Conservation (phyloP, 2,888 invertebrate species). For the Tipula vernalis region DNA sequence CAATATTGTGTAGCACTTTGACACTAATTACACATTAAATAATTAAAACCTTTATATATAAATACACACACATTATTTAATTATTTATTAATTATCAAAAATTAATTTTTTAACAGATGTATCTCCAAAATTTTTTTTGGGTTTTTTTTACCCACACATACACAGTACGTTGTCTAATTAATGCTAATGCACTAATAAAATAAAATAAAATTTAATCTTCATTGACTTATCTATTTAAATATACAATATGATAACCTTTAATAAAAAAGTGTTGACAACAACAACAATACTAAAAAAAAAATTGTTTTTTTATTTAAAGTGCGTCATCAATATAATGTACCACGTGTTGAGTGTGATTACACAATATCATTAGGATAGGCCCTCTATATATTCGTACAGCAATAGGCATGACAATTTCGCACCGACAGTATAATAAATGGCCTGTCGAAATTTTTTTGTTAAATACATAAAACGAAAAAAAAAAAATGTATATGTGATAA, state of each 20-base stretch:
- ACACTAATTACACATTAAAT: neutral
- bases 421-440: neutral
- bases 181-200: neutral
- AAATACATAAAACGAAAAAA: too few species aligned
- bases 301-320: neutral
- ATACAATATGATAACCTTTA: neutral
- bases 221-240: neutral
- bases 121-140: neutral
- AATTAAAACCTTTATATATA: neutral
- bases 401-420: neutral
- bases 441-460: neutral
- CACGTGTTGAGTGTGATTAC: neutral
- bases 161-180: neutral
- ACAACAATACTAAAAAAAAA: neutral
- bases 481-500: neutral
- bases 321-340: neutral
- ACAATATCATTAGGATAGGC: neutral
- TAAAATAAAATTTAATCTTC: neutral
- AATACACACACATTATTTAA: neutral
- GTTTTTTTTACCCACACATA: neutral
- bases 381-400: neutral
- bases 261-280: neutral
- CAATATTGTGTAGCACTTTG: neutral
- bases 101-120: neutral
- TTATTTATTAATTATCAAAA: neutral